Base-by-base conservation (phyloP, 2,888 invertebrate genomes). In the Xylota segnis region DNA sequence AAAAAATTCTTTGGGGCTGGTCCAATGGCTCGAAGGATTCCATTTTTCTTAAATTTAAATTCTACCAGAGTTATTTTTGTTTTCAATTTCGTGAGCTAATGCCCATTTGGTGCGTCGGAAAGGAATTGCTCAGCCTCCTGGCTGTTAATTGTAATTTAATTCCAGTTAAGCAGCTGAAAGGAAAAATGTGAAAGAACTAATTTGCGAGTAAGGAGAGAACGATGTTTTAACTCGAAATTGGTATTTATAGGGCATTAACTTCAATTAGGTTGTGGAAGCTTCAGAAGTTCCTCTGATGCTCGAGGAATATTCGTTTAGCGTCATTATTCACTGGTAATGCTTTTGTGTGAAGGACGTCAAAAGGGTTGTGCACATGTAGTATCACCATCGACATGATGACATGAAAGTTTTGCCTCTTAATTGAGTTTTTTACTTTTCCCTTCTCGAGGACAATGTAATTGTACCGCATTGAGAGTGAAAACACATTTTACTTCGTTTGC, bases 131-230 rank as follows among this genome's bases (percentile, higher is more conserved):
- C 54, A 29, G 12, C 0, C 54, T 23, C 54, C 5, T 14, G 14
- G 10, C 7, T 29, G 54, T 32, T 54, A 54, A 54, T 54, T 54
- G 54, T 54, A 54, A 54, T 54, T 54, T 54, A 54, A 54, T 54
- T 54, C 54, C 14, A 29, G 54, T 29, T 14, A 29, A 50, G 50
- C 50, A 50, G 23, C 50, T 50, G 27, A 27, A 50, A 14, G 43
- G 50, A 50, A 18, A 50, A 50, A 50, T 23, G 50, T 50, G 23
- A 18, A 23, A 12, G 12, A 50, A 50, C 50, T 27, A 50, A 50
- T 23, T 23, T 50, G 9, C 50, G 50, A 50, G 12, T 10, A 32
- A 32, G 9, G 3, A 9, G 29, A 54, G 14, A 54, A 32, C 9
- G 32, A 29, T 54, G 54, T n/a, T 54, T 23, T 14, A 14, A 12